Evolutionary conservation across 1,140 invertebrate species (phyloP), one percentile per base, ranked within the genome.

Genomic region (Psix sp.): DNA sequence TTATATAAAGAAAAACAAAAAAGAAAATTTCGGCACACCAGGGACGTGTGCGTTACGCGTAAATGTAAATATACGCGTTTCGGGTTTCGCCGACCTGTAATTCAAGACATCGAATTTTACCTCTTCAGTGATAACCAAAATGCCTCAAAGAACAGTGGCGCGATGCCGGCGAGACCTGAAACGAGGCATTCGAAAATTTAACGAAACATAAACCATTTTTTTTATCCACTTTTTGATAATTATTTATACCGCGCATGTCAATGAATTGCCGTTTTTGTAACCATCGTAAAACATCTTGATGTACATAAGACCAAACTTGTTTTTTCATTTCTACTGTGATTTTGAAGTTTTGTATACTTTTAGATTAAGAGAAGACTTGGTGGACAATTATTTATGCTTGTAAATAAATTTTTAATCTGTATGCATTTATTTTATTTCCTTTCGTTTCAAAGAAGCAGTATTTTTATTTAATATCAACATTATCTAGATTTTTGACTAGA

Each of bases 301-400:
- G 66, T 49, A 62, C 56, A 71, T 57, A 62, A 56, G 57, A n/a
- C 16, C 35, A 35, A 52, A 52, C 15, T 63, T 51, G n/a, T 42
- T 38, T 52, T 65, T 60, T 5, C 3, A 46, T 51, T 65, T 66
- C 14, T 63, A 46, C 70, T 66, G 70, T 73, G 70, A 73, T 73
- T 66, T 60, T 33, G 43, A 68, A 18, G 35, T 62, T 62, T 62
- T 71, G 14, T 54, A 60, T 33, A 46, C 14, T 18, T 56, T 71
- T 56, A 49, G 26, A 18, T 43, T 67, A 67, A 46, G n/a, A n/a
- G n/a, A n/a, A n/a, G n/a, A n/a, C n/a, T n/a, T n/a, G n/a, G n/a
- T n/a, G n/a, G n/a, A n/a, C n/a, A n/a, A n/a, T n/a, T n/a, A n/a
- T n/a, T n/a, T n/a, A n/a, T n/a, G n/a, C n/a, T n/a, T n/a, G n/a